Percentiles rank a stretch among this genome's conserved stretches.
Evolutionary conservation across 2,113 vertebrate species (phyloP).

Genomic region (Thomomys bottae): DNA sequence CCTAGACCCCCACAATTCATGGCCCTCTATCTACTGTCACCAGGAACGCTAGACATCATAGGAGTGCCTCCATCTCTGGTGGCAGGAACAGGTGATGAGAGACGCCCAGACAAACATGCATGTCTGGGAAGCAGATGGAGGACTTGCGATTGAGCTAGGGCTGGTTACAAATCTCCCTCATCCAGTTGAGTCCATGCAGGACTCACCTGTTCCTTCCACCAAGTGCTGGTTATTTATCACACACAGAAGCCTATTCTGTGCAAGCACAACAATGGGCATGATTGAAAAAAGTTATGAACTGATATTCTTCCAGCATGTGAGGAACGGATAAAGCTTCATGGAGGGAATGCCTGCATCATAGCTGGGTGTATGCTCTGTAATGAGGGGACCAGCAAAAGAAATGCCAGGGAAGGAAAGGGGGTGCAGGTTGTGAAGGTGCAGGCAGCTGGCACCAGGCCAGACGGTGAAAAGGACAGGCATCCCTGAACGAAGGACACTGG

Average conservation of each 20-base stretch:
- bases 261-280: not conserved
- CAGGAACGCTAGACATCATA: too few species aligned
- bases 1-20: too few species aligned
- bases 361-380: not conserved
- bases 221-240: not conserved
- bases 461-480: not conserved
- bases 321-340: not conserved
- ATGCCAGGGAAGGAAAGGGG: not conserved
- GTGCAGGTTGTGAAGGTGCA: rapidly evolving
- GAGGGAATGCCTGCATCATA: rapidly evolving
- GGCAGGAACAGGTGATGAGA: not conserved
- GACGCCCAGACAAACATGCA: not conserved
- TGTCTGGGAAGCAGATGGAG: not conserved
- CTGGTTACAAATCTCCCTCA: not conserved
- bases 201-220: not conserved
- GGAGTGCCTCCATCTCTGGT: not conserved
- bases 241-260: not conserved
- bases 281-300: not conserved
- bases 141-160: not conserved
- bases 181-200: too few species aligned
- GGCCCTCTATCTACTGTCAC: too few species aligned
- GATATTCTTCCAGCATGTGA: not conserved
- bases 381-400: not conserved
- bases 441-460: too few species aligned
- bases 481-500: not conserved